These are phyloP conservation scores for Amyelois transitella DNA, from an alignment of 1,140 invertebrate genomes.

Conservation along the genomic window DNA sequence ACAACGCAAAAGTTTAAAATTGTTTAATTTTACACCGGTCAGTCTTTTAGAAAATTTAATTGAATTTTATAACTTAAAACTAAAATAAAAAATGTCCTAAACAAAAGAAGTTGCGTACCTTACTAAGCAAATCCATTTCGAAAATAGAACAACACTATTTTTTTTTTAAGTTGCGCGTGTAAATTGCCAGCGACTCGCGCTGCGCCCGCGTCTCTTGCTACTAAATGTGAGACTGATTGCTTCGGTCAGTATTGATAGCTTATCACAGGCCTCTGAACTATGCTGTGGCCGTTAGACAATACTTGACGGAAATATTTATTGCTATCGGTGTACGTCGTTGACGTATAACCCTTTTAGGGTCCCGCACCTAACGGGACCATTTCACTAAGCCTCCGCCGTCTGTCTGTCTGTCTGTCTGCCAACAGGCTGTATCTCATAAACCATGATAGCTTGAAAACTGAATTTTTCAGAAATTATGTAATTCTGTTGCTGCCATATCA, in stretches of 20 bases:
- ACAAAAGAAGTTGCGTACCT: neutral
- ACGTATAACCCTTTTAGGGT: too few relatives aligned
- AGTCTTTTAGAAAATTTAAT: neutral
- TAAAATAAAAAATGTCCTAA: neutral
- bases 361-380: too few relatives aligned
- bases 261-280: constrained; percentile 2
- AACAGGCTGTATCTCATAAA: too few relatives aligned
- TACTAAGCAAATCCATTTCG: constrained; percentile 5
- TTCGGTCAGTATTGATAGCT: neutral
- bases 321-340: neutral
- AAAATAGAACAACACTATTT: neutral
- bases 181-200: neutral
- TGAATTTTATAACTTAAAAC: neutral
- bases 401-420: too few relatives aligned
- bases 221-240: neutral
- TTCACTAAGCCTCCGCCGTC: too few relatives aligned
- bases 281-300: neutral
- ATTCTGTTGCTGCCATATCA: too few relatives aligned
- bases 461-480: too few relatives aligned
- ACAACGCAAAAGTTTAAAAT: neutral
- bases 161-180: neutral
- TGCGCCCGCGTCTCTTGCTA: neutral
- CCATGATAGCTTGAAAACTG: too few relatives aligned
- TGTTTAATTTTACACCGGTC: neutral
- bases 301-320: neutral